Percentiles rank a stretch among this genome's conserved stretches.
Evolutionary conservation across 1,140 invertebrate species (phyloP).

Genomic region (Liolophura sinensis): DNA sequence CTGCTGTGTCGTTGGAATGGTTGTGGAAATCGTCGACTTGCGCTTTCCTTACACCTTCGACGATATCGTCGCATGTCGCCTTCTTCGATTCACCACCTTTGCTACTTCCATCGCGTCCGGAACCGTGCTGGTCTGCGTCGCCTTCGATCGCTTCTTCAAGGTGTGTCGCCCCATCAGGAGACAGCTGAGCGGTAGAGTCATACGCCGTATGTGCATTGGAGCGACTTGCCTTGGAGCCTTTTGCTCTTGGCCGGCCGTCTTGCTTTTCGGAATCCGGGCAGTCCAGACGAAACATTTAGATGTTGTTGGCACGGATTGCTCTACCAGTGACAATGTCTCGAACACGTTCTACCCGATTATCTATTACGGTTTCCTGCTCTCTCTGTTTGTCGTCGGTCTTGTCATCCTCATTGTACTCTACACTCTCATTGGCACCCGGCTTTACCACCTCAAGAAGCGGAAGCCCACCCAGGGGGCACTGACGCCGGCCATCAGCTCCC

Average conservation of each 20-base stretch:
- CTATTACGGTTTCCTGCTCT: slow-evolving; percentile 25
- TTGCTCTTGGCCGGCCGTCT: not conserved
- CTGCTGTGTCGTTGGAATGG: slow-evolving; percentile 25
- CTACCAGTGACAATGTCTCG: slow-evolving; percentile 23
- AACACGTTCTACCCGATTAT: slow-evolving; percentile 20
- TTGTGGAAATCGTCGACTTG: slow-evolving; percentile 34
- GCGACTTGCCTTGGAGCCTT: too few relatives aligned
- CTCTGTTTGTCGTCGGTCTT: slow-evolving; percentile 25
- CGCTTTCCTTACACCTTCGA: slow-evolving; percentile 28
- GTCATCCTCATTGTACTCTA: slow-evolving; percentile 28
- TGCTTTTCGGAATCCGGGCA: slow-evolving; percentile 1
- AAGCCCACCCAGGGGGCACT: too few relatives aligned
- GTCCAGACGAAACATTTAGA: slow-evolving; percentile 4
- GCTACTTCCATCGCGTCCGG: slow-evolving; percentile 31
- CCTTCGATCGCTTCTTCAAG: slow-evolving; percentile 36
- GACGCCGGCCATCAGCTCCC: too few relatives aligned
- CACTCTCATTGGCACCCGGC: slow-evolving; percentile 22
- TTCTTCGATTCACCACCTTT: slow-evolving; percentile 35
- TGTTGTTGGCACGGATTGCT: slow-evolving; percentile 32
- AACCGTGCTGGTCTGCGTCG: slow-evolving; percentile 35
- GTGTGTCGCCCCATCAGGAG: slow-evolving; percentile 32
- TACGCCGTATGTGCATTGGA: too few relatives aligned
- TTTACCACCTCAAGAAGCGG: too few relatives aligned
- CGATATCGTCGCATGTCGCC: slow-evolving; percentile 30
- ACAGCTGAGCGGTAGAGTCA: slow-evolving; percentile 28